These are phyloP conservation scores for Noctua fimbriata DNA, from an alignment of 2,888 invertebrate species.

Conservation along the genomic window DNA sequence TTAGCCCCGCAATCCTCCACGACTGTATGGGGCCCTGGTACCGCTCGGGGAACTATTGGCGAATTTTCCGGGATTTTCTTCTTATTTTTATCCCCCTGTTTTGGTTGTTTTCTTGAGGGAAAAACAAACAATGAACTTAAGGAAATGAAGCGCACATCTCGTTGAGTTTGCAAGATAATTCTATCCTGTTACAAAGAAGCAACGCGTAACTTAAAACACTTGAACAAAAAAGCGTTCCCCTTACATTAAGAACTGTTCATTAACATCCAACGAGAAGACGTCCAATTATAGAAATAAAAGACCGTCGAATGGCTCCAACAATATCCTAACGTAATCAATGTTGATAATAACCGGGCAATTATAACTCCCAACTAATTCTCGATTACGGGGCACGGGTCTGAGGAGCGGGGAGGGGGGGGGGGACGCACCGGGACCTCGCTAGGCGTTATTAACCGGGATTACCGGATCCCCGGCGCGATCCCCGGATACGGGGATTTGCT, in stretches of 20 bases:
- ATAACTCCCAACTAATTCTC: constrained; percentile 85
- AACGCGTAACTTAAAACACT: constrained; percentile 35
- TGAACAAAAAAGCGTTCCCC: constrained; percentile 49
- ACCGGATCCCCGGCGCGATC: constrained; percentile 85
- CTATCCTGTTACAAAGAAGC: constrained; percentile 21
- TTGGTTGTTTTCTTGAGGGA: constrained; percentile 68
- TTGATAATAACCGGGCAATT: constrained; percentile 84
- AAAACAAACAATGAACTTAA: constrained; percentile 66
- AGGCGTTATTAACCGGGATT: constrained; percentile 90
- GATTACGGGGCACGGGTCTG: constrained; percentile 83
- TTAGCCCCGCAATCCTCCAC: constrained; percentile 85
- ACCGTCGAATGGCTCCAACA: constrained; percentile 68
- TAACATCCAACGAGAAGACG: constrained; percentile 59
- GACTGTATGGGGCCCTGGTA: constrained; percentile 79
- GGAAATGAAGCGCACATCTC: constrained; percentile 50
- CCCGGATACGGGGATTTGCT: constrained; percentile 90
- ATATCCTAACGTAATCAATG: constrained; percentile 74
- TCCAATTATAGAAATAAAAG: constrained; percentile 67
- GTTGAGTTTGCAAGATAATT: constrained; percentile 37
- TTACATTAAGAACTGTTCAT: constrained; percentile 56
- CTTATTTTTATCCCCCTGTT: constrained; percentile 73
- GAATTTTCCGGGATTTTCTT: constrained; percentile 84
- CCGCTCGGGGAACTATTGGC: constrained; percentile 82
- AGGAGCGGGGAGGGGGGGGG: constrained; percentile 68
- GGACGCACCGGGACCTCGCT: constrained; percentile 71